These are phyloP conservation scores for Macroglossus sobrinus DNA, from an alignment of 2,113 vertebrate genomes.

Conservation along the genomic window DNA sequence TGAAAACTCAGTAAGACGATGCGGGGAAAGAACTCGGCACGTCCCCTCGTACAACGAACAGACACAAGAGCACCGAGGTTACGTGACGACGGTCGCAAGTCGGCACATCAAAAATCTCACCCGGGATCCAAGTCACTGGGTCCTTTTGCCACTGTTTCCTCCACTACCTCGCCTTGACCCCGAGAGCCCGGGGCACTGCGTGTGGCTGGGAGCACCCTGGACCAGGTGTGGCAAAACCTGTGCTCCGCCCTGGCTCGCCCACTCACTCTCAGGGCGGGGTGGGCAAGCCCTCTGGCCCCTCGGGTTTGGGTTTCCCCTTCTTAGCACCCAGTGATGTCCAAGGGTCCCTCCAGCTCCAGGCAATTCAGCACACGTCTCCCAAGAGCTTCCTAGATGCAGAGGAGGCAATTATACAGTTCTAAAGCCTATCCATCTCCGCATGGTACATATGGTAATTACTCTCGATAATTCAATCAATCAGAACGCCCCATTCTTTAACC, in stretches of 20 bases:
- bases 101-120: not conserved
- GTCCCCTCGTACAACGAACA: not conserved
- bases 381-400: not conserved
- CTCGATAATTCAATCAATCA: not conserved
- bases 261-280: accelerated
- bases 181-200: not conserved
- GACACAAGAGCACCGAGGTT: not conserved
- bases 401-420: not conserved
- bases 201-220: not conserved
- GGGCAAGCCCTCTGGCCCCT: not conserved
- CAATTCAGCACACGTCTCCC: not conserved
- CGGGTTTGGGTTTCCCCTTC: not conserved
- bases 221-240: accelerated
- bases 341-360: not conserved
- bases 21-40: not conserved
- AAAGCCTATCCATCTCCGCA: not conserved
- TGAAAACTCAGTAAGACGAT: not conserved
- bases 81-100: not conserved
- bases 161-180: not conserved
- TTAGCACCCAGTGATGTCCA: not conserved
- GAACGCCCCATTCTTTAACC: not conserved
- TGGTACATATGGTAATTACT: not conserved
- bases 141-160: not conserved
- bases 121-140: no score
- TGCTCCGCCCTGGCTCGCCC: not conserved